Percentiles rank a stretch among this genome's conserved stretches.
phyloP scores from a whole-genome alignment of 1,140 invertebrate genomes.

The Chymomyza costata region DNA sequence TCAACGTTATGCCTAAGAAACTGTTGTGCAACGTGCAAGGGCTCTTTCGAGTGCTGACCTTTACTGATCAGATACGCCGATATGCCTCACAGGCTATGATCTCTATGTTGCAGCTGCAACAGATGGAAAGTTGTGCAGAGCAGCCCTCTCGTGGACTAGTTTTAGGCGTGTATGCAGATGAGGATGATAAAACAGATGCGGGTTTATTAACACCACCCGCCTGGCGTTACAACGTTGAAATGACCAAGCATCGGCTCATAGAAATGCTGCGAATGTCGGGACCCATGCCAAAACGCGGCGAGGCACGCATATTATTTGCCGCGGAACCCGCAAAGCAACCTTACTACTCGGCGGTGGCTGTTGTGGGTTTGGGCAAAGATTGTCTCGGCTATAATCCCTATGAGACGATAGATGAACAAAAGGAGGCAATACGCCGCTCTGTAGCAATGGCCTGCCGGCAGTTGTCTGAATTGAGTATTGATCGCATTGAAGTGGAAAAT shows the following conservation, averaged over 20 bases:
- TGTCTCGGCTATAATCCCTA: slow-evolving; percentile 78
- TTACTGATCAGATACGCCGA: too few relatives aligned
- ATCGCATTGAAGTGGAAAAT: slow-evolving; percentile 80
- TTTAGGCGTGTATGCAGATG: slow-evolving; percentile 38
- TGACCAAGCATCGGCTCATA: slow-evolving; percentile 21
- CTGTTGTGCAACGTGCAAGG: too few relatives aligned
- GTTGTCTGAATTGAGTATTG: slow-evolving; percentile 75
- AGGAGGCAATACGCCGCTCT: slow-evolving; percentile 81
- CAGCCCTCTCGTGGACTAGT: slow-evolving; percentile 30
- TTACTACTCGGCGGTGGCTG: slow-evolving; percentile 78
- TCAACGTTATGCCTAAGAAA: too few relatives aligned
- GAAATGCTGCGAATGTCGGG: slow-evolving; percentile 33
- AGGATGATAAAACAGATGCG: slow-evolving; percentile 26
- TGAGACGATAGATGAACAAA: slow-evolving; percentile 79
- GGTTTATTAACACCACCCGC: slow-evolving; percentile 30
- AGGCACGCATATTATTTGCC: slow-evolving; percentile 24
- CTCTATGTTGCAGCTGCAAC: slow-evolving; percentile 22
- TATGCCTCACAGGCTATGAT: slow-evolving; percentile 29
- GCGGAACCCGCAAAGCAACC: slow-evolving; percentile 70
- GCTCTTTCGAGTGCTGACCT: too few relatives aligned
- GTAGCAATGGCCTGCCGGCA: slow-evolving; percentile 78
- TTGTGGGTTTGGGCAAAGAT: slow-evolving; percentile 83
- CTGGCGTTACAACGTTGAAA: slow-evolving; percentile 31
- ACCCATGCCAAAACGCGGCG: slow-evolving; percentile 34
- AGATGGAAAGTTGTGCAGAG: slow-evolving; percentile 33